A percentile compares a stretch with the other conserved stretches of the same genome.
Conservation (phyloP, 1,140 invertebrate species). For the Diachasmimorpha longicaudata region DNA sequence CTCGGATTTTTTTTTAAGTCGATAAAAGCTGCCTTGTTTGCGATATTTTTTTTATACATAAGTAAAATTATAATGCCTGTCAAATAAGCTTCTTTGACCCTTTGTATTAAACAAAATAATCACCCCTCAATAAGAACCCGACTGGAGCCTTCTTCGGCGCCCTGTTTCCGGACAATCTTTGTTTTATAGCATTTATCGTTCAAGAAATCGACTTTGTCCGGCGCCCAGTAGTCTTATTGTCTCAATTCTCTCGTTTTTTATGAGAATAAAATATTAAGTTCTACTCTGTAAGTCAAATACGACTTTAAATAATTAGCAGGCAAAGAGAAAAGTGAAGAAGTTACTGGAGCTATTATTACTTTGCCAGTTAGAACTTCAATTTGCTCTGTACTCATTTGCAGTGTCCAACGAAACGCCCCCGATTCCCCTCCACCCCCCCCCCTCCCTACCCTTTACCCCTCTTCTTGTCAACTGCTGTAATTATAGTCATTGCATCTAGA, state of each 20-base stretch:
- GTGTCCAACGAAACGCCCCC: background rate
- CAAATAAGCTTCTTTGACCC: too few relatives aligned
- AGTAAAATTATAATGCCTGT: too few relatives aligned
- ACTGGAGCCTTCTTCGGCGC: too few relatives aligned
- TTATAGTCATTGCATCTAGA: conserved; percentile 21
- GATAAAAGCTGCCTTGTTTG: background rate
- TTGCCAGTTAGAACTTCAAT: background rate
- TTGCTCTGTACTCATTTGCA: background rate
- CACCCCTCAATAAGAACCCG: too few relatives aligned
- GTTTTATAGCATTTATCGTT: too few relatives aligned
- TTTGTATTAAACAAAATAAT: too few relatives aligned
- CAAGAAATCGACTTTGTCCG: too few relatives aligned
- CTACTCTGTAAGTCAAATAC: background rate
- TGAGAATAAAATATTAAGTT: background rate
- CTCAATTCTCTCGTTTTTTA: background rate
- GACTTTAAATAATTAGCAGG: conserved; percentile 5
- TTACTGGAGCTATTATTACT: conserved; percentile 1
- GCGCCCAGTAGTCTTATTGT: background rate
- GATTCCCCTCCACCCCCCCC: background rate
- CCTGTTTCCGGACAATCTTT: too few relatives aligned
- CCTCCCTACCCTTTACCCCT: background rate
- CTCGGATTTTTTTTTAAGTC: background rate
- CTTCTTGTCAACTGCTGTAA: background rate
- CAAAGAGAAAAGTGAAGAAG: background rate
- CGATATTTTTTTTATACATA: too few relatives aligned